These are phyloP conservation scores for Cygnus atratus DNA, from an alignment of 2,113 vertebrate genomes.

Conservation along the genomic window DNA sequence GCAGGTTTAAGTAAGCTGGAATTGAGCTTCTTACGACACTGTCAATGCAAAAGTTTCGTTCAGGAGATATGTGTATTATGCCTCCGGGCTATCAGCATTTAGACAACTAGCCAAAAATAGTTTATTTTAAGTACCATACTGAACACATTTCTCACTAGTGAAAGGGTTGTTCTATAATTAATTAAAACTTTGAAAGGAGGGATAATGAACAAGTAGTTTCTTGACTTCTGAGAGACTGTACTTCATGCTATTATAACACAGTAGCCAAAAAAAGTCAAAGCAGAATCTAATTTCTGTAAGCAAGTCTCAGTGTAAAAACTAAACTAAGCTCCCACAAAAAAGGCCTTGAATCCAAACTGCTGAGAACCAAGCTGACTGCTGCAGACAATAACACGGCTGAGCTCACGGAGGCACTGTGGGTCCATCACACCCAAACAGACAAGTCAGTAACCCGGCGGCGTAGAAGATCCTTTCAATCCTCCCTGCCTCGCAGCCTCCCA, in stretches of 20 bases:
- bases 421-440: not conserved
- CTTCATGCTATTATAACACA: not conserved
- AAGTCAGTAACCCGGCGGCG: not conserved
- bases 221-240: not conserved
- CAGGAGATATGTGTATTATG: not conserved
- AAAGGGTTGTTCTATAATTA: not conserved
- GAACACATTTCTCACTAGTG: not conserved
- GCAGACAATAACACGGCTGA: not conserved
- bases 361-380: not conserved
- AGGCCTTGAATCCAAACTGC: not conserved
- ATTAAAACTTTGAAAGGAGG: not conserved
- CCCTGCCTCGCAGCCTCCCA: not conserved
- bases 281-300: not conserved
- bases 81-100: not conserved
- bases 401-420: rapidly evolving
- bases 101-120: not conserved
- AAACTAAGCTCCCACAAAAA: not conserved
- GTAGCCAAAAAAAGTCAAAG: not conserved
- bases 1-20: not conserved
- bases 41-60: not conserved
- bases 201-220: not conserved
- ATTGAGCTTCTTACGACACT: not conserved
- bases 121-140: not conserved
- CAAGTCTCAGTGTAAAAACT: not conserved
- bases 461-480: not conserved